A percentile compares a stretch with the other conserved stretches of the same genome.
phyloP scores from a whole-genome alignment of 2,797 vertebrate genomes.

The Bradypodion pumilum region DNA sequence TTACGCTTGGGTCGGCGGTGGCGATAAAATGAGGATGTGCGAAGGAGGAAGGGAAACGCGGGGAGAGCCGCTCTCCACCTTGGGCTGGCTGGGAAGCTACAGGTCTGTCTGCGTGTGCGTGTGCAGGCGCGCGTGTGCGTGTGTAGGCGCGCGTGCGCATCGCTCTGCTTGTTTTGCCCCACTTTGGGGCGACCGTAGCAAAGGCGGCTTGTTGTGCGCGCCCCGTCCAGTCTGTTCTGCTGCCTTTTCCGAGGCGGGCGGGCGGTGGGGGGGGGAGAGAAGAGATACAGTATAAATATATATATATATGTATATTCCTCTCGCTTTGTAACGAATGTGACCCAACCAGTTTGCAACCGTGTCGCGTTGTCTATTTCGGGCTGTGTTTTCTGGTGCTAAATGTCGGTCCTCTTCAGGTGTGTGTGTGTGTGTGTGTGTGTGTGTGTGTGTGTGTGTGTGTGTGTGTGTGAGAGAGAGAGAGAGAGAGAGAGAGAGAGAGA shows the following conservation, averaged over 20 bases:
- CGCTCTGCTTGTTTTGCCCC: background rate
- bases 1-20: background rate
- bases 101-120: background rate
- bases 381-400: conserved; percentile 73
- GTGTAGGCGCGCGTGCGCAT: background rate
- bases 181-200: background rate
- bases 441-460: too few species aligned
- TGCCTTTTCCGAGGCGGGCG: too few species aligned
- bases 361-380: conserved; percentile 64
- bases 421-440: too few species aligned
- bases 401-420: conserved; percentile 80
- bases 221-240: background rate
- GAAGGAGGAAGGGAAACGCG: background rate
- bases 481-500: too few species aligned
- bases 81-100: background rate
- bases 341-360: conserved; percentile 77
- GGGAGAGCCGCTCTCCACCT: background rate
- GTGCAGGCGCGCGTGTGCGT: background rate
- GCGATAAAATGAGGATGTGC: background rate
- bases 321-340: conserved; percentile 78
- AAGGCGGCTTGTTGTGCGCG: background rate
- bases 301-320: too few species aligned
- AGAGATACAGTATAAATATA: too few species aligned
- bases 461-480: too few species aligned
- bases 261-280: too few species aligned